Base-by-base conservation (phyloP, 2,888 invertebrate genomes). In the Antheraea yamamai region DNA sequence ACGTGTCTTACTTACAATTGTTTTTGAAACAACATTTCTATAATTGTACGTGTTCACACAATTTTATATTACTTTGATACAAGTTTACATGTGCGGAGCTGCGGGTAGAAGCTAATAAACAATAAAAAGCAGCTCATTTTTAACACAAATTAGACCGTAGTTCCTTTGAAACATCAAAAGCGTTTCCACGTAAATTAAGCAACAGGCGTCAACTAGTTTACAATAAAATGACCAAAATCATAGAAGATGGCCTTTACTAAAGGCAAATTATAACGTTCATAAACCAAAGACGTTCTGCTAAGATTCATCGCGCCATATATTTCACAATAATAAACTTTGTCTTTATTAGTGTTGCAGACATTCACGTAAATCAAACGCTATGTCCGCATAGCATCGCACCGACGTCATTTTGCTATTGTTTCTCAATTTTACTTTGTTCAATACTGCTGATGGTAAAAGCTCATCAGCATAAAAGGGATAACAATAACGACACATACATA, bases 291-390 rank as follows among this genome's bases (percentile, higher is more conserved):
- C 30, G 61, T 66, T 72, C 73, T 64, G 52, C 75, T 77, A 66
- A 61, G 51, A 64, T 72, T 72, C 72, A 66, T 47, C 72, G 35
- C 66, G 79, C 84, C 84, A 87, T 85, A 85, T 84, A 85, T 85
- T 85, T 87, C 87, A 88, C 87, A 91, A 89, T 90, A 90, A 89
- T 92, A 92, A 92, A 92, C 90, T 90, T 83, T 81, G 79, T 86
- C 89, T 91, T 93, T 92, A 92, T 93, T 92, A 92, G 89, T 84
- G 87, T 85, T 85, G 88, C 87, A 83, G 85, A 87, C 85, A 83
- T 84, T 83, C 81, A 79, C 87, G 85, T 90, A 89, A 89, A 90
- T 89, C 87, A 88, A 85, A 85, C 80, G 78, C 77, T 74, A 74
- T 73, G 77, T 74, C 71, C 76, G 75, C 72, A 66, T 52, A 74